Conservation (phyloP, 2,113 vertebrate genomes). For the Hyaena hyaena region DNA sequence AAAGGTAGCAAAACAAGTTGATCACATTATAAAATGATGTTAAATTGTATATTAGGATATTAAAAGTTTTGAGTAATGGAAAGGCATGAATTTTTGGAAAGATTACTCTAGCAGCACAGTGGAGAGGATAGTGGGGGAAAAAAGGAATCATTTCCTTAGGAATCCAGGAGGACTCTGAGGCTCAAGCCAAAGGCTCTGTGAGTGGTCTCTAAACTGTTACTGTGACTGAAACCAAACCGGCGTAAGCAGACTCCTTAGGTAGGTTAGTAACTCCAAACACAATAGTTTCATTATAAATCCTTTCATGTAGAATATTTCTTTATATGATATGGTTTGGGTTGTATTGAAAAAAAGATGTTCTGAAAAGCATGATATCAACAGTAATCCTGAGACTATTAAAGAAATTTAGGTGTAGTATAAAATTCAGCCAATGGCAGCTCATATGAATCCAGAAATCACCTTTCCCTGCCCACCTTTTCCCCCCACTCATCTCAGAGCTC, state of each 20-base stretch:
- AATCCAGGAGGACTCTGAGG: neutral
- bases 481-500: neutral
- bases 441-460: neutral
- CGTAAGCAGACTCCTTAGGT: neutral
- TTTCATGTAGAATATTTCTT: neutral
- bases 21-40: slow-evolving; percentile 10
- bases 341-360: neutral
- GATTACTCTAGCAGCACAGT: neutral
- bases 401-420: neutral
- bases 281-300: neutral
- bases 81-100: neutral
- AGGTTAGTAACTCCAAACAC: neutral
- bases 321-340: neutral
- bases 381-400: neutral
- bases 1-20: slow-evolving; percentile 1
- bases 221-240: neutral
- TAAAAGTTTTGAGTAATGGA: slow-evolving; percentile 36
- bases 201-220: neutral
- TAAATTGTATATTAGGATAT: neutral
- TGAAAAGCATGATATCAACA: neutral
- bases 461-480: neutral
- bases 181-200: neutral
- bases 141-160: neutral
- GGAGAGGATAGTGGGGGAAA: neutral
- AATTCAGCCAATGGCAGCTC: neutral